Conservation (phyloP, 2,113 vertebrate species). For the Sardina pilchardus region DNA sequence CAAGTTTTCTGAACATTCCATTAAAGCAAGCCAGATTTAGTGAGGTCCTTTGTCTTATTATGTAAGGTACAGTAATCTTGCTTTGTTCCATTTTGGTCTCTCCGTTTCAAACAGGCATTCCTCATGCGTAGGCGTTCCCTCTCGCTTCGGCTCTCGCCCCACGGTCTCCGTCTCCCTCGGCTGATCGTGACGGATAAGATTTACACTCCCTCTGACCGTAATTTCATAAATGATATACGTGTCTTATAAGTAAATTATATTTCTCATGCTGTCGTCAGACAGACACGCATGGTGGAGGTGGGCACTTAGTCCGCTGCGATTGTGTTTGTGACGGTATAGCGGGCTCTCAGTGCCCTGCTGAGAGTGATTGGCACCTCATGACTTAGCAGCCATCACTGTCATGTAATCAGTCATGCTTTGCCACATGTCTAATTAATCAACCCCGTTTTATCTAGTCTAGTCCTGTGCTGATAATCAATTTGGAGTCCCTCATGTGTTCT, state of each 20-base stretch:
- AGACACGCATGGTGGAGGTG: not conserved
- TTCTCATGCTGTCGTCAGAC: constrained; percentile 31
- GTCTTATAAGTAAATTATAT: constrained; percentile 23
- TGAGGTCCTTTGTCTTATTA: not conserved
- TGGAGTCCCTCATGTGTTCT: constrained; percentile 10
- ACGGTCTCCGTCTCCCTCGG: not conserved
- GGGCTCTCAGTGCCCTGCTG: not conserved
- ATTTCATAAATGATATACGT: constrained; percentile 59
- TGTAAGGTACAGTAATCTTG: not conserved
- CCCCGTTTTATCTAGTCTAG: constrained; percentile 34
- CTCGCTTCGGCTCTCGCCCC: not conserved
- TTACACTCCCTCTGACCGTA: constrained; percentile 44
- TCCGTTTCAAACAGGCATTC: not conserved
- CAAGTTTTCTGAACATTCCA: not conserved
- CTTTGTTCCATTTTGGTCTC: not conserved
- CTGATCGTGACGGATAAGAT: constrained; percentile 51
- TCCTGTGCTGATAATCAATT: constrained; percentile 61
- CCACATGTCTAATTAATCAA: constrained; percentile 63
- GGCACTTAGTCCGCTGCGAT: too few relatives aligned
- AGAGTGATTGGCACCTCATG: constrained; percentile 54
- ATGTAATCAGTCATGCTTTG: constrained; percentile 54
- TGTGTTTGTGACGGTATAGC: not conserved
- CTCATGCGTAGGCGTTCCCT: constrained; percentile 26
- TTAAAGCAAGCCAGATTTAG: not conserved
- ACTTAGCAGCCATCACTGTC: constrained; percentile 46